Evolutionary conservation across 2,888 invertebrate genomes (phyloP).

Genomic region (Amaurobius ferox): DNA sequence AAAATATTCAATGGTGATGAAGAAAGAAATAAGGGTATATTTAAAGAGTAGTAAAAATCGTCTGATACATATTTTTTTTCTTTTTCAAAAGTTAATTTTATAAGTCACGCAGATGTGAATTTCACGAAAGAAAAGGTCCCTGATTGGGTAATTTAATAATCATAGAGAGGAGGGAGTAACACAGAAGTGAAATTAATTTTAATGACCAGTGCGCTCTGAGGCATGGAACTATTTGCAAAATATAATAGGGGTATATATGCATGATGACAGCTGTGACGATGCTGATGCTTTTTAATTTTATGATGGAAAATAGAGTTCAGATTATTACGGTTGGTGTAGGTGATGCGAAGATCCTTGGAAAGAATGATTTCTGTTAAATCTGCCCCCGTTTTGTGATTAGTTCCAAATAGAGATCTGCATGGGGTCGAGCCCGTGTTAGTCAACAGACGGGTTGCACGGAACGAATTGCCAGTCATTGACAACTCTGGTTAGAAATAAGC

Average conservation of each 20-base stretch:
- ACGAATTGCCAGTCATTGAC: too few species aligned
- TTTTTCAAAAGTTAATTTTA: constrained; percentile 51
- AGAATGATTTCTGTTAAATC: too few species aligned
- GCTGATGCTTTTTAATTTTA: too few species aligned
- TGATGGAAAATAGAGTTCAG: too few species aligned
- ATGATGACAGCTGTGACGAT: constrained; percentile 8
- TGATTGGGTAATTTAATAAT: constrained; percentile 36
- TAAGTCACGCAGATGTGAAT: constrained; percentile 30
- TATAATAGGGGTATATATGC: not conserved
- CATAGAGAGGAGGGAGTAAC: not conserved
- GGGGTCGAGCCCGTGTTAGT: too few species aligned
- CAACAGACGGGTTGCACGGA: too few species aligned
- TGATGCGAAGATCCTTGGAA: too few species aligned
- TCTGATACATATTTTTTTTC: constrained; percentile 7
- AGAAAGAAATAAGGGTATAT: constrained; percentile 31
- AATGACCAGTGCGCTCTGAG: not conserved
- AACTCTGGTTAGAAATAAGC: too few species aligned
- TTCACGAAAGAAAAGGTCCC: constrained; percentile 9
- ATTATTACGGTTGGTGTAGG: too few species aligned
- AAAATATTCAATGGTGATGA: constrained; percentile 9
- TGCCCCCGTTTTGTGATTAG: too few species aligned
- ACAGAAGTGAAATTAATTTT: constrained; percentile 16
- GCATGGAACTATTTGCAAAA: not conserved
- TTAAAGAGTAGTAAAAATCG: constrained; percentile 54
- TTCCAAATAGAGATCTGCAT: too few species aligned